Evolutionary conservation across 1,140 invertebrate species (phyloP), one percentile per base, ranked within the genome.

Genomic region (Rhopalosiphum maidis): DNA sequence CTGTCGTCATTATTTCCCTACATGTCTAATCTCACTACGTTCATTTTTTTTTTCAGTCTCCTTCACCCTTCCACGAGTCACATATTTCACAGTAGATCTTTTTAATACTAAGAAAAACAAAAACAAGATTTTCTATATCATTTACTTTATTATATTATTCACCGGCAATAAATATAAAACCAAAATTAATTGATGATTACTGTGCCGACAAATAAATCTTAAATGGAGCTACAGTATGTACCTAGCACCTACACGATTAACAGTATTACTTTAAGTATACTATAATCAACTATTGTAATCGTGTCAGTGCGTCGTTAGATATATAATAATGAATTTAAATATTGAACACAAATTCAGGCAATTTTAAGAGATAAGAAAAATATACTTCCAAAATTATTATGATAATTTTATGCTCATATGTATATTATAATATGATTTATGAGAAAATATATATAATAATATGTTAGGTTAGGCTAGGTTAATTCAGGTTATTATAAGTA

Each of bases 1-100:
- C 30, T 88, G n/a, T 88, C 86, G 30, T 48, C 86, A 48, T 91
- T 68, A 91, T 91, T 91, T 91, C 60, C 60, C 41, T 91, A 77
- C 30, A 68, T 9, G 90, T 77, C 90, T 77, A n/a, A 68, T 82
- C 23, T 41, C 86, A 88, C 43, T 88, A 51, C n/a, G 18, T 48
- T 30, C 43, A 21, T 22, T 88, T 88, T 48, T 83, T 51, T 88
- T 46, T 4, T n/a, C n/a, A n/a, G 30, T 48, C 46, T 43, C 15
- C 11, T 46, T 46, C 23, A 25, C 37, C 23, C 83, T 25, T 46
- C 6, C 30, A 46, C 2, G 2, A 35, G n/a, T 77, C 60, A n/a
- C 60, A 77, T 77, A 77, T 77, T 77, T 77, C 30, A 77, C 30
- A 77, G 30, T n/a, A 30, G 15, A 77, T n/a, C 1, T n/a, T 77